Percentiles rank a stretch among this genome's conserved stretches.
Conservation (phyloP, 2,888 invertebrate genomes). For the Caenorhabditis auriculariae region DNA sequence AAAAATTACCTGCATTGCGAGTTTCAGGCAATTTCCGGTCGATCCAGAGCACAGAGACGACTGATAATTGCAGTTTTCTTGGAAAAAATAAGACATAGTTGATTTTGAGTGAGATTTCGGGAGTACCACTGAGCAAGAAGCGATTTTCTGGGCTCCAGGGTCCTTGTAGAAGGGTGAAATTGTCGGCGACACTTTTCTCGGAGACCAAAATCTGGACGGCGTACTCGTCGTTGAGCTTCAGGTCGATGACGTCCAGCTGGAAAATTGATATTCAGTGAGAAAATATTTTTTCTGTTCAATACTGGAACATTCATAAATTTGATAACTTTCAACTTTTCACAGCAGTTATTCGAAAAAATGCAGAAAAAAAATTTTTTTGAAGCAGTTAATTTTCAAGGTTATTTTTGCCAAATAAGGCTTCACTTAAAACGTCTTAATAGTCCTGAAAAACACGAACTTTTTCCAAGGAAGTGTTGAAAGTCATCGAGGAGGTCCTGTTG, state of each 20-base stretch:
- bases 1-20: slow-evolving; percentile 13
- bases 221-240: slow-evolving; percentile 40
- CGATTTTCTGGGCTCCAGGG: slow-evolving; percentile 31
- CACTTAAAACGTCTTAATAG: no score
- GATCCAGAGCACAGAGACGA: slow-evolving; percentile 54
- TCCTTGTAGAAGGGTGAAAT: slow-evolving; percentile 28
- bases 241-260: slow-evolving; percentile 34
- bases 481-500: slow-evolving; percentile 15
- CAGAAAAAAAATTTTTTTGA: not conserved
- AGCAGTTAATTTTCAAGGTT: no score
- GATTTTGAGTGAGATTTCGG: no score
- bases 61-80: slow-evolving; percentile 50
- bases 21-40: slow-evolving; percentile 36
- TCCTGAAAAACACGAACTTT: no score
- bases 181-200: slow-evolving; percentile 29
- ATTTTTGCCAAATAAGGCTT: no score
- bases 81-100: no score
- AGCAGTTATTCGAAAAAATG: slow-evolving; percentile 3
- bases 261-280: slow-evolving; percentile 8
- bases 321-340: not conserved
- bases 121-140: slow-evolving; percentile 14
- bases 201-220: slow-evolving; percentile 29
- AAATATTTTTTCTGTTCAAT: no score
- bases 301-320: not conserved
- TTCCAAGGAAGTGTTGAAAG: slow-evolving; percentile 24